phyloP scores from a whole-genome alignment of 1,140 invertebrate species.

The Drosophila elegans region DNA sequence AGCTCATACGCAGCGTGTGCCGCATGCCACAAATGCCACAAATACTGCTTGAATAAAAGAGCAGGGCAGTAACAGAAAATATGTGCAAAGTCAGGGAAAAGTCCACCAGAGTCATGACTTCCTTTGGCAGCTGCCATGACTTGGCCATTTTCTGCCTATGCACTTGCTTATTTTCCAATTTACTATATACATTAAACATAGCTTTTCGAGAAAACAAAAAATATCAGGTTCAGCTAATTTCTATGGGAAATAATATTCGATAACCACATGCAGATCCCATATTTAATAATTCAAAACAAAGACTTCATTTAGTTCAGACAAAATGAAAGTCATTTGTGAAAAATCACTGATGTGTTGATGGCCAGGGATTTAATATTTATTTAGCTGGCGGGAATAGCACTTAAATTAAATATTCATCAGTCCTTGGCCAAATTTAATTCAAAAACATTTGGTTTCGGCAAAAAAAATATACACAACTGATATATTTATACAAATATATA shows the following conservation, averaged over 20 bases:
- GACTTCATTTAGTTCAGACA: not conserved
- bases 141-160: constrained; percentile 27
- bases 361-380: too few relatives aligned
- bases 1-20: constrained; percentile 75
- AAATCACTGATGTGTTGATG: not conserved
- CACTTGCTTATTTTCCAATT: constrained; percentile 26
- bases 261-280: not conserved
- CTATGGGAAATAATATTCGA: constrained; percentile 11
- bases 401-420: too few relatives aligned
- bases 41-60: constrained; percentile 50
- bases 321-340: constrained; percentile 16
- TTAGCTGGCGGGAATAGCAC: too few relatives aligned
- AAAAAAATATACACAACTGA: too few relatives aligned
- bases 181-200: constrained; percentile 23
- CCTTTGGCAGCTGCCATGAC: constrained; percentile 44
- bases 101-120: constrained; percentile 28
- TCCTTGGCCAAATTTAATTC: too few relatives aligned
- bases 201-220: constrained; percentile 2
- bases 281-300: constrained; percentile 1
- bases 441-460: too few relatives aligned
- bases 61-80: constrained; percentile 5
- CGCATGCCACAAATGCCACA: constrained; percentile 72
- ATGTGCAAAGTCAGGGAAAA: constrained; percentile 7
- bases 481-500: too few relatives aligned
- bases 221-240: not conserved